phyloP scores from a whole-genome alignment of 2,888 invertebrate genomes.

The Drosophila bunnanda region DNA sequence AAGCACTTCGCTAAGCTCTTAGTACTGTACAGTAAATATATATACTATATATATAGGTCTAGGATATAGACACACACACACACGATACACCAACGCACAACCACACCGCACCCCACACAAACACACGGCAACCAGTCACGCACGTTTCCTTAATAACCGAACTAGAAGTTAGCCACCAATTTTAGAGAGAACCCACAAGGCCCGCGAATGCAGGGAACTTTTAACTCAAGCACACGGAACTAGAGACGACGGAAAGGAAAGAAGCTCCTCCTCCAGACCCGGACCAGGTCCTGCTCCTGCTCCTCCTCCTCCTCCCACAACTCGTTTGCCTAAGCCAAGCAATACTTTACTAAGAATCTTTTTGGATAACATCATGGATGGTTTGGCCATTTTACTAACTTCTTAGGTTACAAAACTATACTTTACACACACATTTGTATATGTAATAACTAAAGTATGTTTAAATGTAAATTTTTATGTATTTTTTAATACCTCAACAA shows the following conservation, averaged over 20 bases:
- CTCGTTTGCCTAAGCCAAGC: slow-evolving; percentile 50
- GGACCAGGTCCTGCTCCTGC: slow-evolving; percentile 2
- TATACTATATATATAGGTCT: slow-evolving; percentile 54
- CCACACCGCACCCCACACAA: slow-evolving; percentile 14
- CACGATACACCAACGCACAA: slow-evolving; percentile 12
- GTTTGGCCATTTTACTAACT: slow-evolving; percentile 69
- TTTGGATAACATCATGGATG: slow-evolving; percentile 49
- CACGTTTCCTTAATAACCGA: slow-evolving; percentile 75
- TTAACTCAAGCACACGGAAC: slow-evolving; percentile 19
- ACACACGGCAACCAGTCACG: slow-evolving; percentile 41
- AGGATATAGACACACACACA: slow-evolving; percentile 47
- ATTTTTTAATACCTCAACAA: slow-evolving; percentile 79
- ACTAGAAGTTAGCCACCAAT: slow-evolving; percentile 58
- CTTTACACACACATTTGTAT: slow-evolving; percentile 61
- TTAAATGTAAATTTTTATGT: slow-evolving; percentile 79
- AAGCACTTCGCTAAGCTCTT: slow-evolving; percentile 57
- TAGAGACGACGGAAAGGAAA: slow-evolving; percentile 18
- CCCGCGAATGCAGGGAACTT: slow-evolving; percentile 23
- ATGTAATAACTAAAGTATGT: slow-evolving; percentile 76
- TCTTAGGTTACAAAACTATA: slow-evolving; percentile 66
- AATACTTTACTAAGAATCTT: slow-evolving; percentile 52
- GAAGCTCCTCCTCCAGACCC: slow-evolving; percentile 6
- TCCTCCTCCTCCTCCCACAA: slow-evolving; percentile 9
- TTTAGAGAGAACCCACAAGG: slow-evolving; percentile 26
- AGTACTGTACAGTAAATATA: slow-evolving; percentile 73